Conservation (phyloP, 2,113 vertebrate genomes). For the Oncorhynchus kisutch region DNA sequence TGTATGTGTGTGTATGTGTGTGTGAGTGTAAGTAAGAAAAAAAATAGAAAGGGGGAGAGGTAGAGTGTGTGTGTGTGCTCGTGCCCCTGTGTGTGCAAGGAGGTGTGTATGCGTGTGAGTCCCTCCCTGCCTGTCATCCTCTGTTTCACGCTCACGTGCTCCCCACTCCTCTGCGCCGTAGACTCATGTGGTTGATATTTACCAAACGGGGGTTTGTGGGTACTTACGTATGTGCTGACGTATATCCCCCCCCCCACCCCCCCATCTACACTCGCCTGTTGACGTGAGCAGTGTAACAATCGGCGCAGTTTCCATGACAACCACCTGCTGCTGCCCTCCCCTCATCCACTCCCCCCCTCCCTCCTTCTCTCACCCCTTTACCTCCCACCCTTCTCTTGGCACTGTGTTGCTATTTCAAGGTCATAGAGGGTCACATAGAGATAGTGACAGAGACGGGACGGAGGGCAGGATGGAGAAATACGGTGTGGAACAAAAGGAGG, state of each 20-base stretch:
- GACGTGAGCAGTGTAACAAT: conserved; percentile 80
- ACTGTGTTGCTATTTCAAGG: conserved; percentile 76
- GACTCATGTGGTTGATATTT: conserved; percentile 29
- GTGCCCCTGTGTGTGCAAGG: too few relatives aligned
- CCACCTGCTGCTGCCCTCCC: conserved; percentile 78
- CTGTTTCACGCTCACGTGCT: neutral
- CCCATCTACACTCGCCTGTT: conserved; percentile 64
- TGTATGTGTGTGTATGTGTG: conserved; percentile 1
- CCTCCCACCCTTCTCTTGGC: conserved; percentile 24
- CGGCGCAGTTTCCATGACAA: conserved; percentile 79
- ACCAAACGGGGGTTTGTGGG: conserved; percentile 44
- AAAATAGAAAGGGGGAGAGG: too few relatives aligned
- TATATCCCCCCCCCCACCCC: conserved; percentile 4
- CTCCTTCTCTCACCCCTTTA: conserved; percentile 29
- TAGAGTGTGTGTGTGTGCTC: conserved; percentile 26
- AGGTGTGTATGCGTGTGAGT: neutral
- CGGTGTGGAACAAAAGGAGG: conserved; percentile 10
- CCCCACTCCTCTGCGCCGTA: neutral
- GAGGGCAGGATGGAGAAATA: conserved; percentile 39
- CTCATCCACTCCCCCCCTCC: conserved; percentile 52
- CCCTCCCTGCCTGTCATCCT: too few relatives aligned
- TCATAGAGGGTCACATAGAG: conserved; percentile 70
- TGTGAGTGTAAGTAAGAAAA: neutral
- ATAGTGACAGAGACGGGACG: conserved; percentile 59
- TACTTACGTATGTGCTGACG: conserved; percentile 57